A percentile compares a stretch with the other conserved stretches of the same genome.
phyloP scores from a whole-genome alignment of 1,140 invertebrate species.

The Nixonia krombeini region DNA sequence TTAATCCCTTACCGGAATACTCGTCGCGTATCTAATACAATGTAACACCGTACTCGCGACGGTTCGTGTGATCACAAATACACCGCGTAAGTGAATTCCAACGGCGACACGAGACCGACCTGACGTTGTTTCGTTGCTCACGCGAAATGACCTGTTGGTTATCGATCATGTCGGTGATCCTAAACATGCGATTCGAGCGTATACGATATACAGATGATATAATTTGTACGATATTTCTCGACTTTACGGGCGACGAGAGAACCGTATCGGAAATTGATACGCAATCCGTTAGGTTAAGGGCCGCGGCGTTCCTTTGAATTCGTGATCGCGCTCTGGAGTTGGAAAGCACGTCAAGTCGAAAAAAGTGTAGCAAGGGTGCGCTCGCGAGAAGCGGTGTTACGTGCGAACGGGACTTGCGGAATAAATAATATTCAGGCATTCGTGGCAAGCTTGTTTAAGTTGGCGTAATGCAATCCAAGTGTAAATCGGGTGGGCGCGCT shows the following conservation, averaged over 20 bases:
- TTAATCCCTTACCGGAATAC: conserved; percentile 44
- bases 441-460: conserved; percentile 51
- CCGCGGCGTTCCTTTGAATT: conserved; percentile 15
- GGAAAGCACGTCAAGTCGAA: conserved; percentile 28
- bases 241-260: conserved; percentile 9
- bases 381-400: conserved; percentile 27
- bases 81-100: neutral
- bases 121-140: too few relatives aligned
- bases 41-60: conserved; percentile 39
- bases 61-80: too few relatives aligned
- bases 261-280: too few relatives aligned
- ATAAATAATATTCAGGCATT: conserved; percentile 55
- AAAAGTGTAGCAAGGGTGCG: conserved; percentile 28
- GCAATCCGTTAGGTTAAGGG: too few relatives aligned
- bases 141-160: too few relatives aligned
- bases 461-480: conserved; percentile 60
- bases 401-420: conserved; percentile 29
- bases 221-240: neutral
- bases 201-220: too few relatives aligned
- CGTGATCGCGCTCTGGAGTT: conserved; percentile 25
- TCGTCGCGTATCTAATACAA: conserved; percentile 45
- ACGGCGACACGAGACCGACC: too few relatives aligned
- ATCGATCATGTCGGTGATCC: too few relatives aligned
- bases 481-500: conserved; percentile 56
- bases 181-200: too few relatives aligned